Evolutionary conservation across 2,797 vertebrate species (phyloP).

Genomic region (Tangara arthus): DNA sequence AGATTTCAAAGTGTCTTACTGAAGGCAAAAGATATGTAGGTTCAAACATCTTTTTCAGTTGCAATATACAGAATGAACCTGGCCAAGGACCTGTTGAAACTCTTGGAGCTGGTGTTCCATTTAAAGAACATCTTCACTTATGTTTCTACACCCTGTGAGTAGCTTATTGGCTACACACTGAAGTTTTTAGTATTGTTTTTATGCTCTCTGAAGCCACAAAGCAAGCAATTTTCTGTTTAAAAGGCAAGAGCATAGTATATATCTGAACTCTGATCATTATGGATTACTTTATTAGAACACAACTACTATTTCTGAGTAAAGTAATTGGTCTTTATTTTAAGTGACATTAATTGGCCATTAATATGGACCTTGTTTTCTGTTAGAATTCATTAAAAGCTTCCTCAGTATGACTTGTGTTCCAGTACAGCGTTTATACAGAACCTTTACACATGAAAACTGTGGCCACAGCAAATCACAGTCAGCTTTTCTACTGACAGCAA

Average conservation of each 20-base stretch:
- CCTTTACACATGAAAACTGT: background rate
- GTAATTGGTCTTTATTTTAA: background rate
- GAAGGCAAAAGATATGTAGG: background rate
- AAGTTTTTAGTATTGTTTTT: background rate
- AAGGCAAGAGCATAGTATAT: background rate
- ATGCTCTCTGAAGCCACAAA: background rate
- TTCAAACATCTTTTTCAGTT: background rate
- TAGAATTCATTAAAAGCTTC: background rate
- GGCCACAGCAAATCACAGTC: background rate
- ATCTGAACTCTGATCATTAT: background rate
- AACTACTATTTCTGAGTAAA: background rate
- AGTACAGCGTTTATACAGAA: background rate
- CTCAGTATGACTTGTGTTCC: background rate
- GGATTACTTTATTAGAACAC: background rate
- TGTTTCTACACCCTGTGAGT: background rate
- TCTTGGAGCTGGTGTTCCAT: background rate
- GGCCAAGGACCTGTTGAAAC: background rate
- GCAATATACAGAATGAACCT: background rate
- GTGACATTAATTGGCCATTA: background rate
- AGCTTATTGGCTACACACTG: background rate
- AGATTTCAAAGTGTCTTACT: background rate
- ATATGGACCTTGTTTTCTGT: background rate
- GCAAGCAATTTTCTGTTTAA: background rate
- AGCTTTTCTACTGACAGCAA: background rate
- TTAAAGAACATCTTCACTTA: background rate